phyloP scores from a whole-genome alignment of 2,888 invertebrate genomes.

The Orthosia gracilis region DNA sequence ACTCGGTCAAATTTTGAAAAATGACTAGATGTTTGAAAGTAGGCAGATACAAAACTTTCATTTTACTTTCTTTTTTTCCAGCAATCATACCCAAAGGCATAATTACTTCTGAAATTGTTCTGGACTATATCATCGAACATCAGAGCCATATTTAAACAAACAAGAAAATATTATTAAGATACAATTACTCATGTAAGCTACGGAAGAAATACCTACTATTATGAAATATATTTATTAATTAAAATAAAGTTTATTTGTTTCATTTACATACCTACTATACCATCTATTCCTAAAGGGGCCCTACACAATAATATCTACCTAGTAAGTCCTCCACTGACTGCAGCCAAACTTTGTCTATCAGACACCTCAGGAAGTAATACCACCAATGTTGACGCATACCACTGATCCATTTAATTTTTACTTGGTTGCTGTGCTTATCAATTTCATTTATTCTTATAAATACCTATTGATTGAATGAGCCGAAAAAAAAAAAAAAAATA shows the following conservation, averaged over 20 bases:
- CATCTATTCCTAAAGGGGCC: neutral
- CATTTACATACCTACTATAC: neutral
- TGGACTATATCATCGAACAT: constrained; percentile 71
- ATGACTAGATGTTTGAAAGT: neutral
- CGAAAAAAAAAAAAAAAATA: no score
- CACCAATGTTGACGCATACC: no score
- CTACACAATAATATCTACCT: neutral
- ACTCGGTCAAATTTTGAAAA: neutral
- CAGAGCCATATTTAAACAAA: constrained; percentile 53
- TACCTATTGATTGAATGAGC: no score
- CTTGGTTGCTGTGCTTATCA: no score
- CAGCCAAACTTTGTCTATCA: no score
- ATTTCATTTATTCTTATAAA: no score
- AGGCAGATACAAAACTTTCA: neutral
- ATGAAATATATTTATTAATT: constrained; percentile 14
- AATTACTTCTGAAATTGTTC: constrained; percentile 72
- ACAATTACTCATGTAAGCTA: constrained; percentile 17
- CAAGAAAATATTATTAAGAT: constrained; percentile 12
- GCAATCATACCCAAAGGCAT: constrained; percentile 75
- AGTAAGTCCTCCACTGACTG: no score
- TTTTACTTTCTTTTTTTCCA: constrained; percentile 62
- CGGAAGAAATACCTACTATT: constrained; percentile 9
- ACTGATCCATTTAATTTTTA: no score
- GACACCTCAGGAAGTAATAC: no score
- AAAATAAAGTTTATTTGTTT: neutral